Base-by-base conservation (phyloP, 2,888 invertebrate genomes). In the Ferdinandea cuprea region DNA sequence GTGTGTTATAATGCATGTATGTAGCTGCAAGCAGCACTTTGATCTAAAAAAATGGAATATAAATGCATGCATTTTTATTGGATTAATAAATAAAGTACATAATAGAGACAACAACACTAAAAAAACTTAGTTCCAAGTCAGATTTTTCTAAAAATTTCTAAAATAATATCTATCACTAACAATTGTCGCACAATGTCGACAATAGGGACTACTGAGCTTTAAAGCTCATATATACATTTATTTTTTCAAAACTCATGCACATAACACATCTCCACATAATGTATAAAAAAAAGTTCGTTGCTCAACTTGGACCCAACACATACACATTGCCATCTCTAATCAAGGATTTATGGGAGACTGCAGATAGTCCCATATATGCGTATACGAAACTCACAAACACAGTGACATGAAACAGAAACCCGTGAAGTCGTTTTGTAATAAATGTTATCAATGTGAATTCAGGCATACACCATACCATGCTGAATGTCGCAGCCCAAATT, bases 51-150 rank as follows among this genome's bases (percentile, higher is more conserved):
- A 13, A 48, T 9, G 21, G 15, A 21, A 30, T 15, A 46, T 30
- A 48, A 63, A 63, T 25, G 28, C 48, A 63, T 40, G 17, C 28
- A 58, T 15, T 37, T 58, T 54, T 19, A 32, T 35, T 32, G 13
- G 58, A 59, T 44, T n/a, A 46, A 44, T 30, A 17, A 30, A 30
- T 42, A 61, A 19, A 19, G 30, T 13, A 46, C 15, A 40, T 21
- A 28, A 13, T 21, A 52, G 40, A 25, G 40, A 28, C 3, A 48
- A 28, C 7, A 44, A 3, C n/a, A 28, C 0, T 3, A 15, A 30
- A 11, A 32, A 25, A 13, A 59, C 1, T 19, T 19, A n/a, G 28
- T 8, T 35, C 9, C n/a, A 32, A 44, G 7, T 2, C 59, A 44
- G 30, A 17, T 42, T 44, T 40, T 30, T 35, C 5, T 42, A 4